Conservation (phyloP, 2,113 vertebrate genomes). For the Guaruba guarouba region DNA sequence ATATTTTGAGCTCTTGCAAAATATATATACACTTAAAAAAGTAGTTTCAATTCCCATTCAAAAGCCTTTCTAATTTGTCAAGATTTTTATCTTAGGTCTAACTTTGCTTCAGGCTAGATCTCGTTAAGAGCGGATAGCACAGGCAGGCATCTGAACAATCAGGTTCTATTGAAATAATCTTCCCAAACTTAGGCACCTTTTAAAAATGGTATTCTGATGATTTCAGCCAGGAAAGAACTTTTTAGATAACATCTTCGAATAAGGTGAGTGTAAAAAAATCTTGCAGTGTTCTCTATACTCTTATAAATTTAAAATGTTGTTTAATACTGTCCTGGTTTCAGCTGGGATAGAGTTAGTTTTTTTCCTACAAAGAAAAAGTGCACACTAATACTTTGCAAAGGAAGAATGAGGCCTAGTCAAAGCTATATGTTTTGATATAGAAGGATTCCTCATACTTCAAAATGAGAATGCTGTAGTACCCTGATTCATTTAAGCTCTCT, state of each 20-base stretch:
- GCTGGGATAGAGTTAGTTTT: neutral
- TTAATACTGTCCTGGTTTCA: neutral
- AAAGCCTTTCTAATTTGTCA: neutral
- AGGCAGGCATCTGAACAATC: neutral
- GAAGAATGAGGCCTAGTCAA: neutral
- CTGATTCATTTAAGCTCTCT: neutral
- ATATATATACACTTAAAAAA: neutral
- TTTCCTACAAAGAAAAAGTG: neutral
- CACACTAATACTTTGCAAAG: neutral
- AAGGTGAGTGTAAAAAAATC: neutral
- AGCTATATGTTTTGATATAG: neutral
- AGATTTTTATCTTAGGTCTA: neutral
- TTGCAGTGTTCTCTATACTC: neutral
- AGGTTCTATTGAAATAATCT: neutral
- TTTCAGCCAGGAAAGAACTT: neutral
- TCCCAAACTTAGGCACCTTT: neutral
- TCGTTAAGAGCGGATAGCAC: neutral
- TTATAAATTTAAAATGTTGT: neutral
- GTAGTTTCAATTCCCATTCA: neutral
- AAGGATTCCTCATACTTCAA: neutral
- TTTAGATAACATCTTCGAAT: neutral
- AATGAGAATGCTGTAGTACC: neutral
- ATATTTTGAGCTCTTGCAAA: neutral
- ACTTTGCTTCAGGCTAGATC: neutral
- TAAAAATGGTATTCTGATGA: neutral